phyloP scores from a whole-genome alignment of 2,888 invertebrate genomes.

The Masnerella sp. region DNA sequence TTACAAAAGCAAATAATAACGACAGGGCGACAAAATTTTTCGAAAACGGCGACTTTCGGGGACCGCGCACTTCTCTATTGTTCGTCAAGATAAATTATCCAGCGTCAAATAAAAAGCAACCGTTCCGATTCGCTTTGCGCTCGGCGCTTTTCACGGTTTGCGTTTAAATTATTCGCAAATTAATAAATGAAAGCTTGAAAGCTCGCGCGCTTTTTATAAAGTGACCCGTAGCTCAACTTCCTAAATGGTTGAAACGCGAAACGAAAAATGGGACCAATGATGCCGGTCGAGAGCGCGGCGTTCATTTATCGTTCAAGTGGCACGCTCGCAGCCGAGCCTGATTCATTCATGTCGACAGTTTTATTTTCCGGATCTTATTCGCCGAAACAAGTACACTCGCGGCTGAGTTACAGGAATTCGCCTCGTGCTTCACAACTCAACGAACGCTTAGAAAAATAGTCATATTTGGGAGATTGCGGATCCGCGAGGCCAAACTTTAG shows the following conservation, averaged over 20 bases:
- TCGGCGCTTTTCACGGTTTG: not conserved
- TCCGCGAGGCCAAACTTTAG: too few species aligned
- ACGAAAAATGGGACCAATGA: slow-evolving; percentile 2
- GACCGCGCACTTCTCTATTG: too few species aligned
- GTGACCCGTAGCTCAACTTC: not conserved
- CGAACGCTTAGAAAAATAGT: not conserved
- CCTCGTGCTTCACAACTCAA: not conserved
- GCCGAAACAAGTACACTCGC: slow-evolving; percentile 5
- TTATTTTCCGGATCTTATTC: not conserved
- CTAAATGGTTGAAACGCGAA: not conserved
- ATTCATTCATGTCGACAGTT: slow-evolving; percentile 5
- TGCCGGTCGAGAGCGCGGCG: not conserved
- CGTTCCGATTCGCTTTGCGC: not conserved
- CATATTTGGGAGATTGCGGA: too few species aligned
- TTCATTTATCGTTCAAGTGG: slow-evolving; percentile 1
- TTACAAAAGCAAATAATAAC: not conserved
- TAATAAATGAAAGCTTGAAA: slow-evolving; percentile 18
- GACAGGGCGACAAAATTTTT: too few species aligned
- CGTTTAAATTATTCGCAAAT: slow-evolving; percentile 11
- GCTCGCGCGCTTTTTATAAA: slow-evolving; percentile 5
- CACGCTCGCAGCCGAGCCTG: not conserved
- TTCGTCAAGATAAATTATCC: not conserved
- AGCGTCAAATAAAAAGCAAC: not conserved
- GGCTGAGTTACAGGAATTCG: not conserved
- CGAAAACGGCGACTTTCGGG: too few species aligned